Evolutionary conservation across 2,888 invertebrate genomes (phyloP), one percentile per base, ranked within the genome.

Genomic region (Nemoura dubitans): DNA sequence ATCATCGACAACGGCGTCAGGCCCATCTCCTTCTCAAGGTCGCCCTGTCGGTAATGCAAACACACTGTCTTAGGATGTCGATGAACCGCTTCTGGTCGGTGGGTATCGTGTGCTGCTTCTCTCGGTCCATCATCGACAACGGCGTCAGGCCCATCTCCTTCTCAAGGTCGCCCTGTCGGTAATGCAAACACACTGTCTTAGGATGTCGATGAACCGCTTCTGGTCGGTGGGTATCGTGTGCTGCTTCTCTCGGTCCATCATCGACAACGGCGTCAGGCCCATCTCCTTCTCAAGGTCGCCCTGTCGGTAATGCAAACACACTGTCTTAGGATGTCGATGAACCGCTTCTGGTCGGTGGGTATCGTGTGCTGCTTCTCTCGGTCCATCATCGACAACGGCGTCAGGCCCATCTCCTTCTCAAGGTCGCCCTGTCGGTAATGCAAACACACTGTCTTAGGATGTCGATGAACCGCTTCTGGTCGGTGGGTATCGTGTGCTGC

Each of bases 21-120:
- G 81, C 94, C 94, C 92, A 94, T 92, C 5, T 90, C 90, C 36
- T 94, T 93, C 90, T 95, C 94, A 43, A 91, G 90, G 90, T 95
- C 95, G 0, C 94, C 95, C 93, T 95, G 91, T 36, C 10, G 5
- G 10, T 10, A 36, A 36, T 6, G 10, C 3, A 36, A 90, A 88
- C 94, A 93, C 85, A 94, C 93, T n/a, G n/a, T n/a, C n/a, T n/a
- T n/a, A n/a, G n/a, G 59, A 94, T 93, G 0, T 93, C 92, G 27
- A 94, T 90, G 91, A 94, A 95, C 90, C 94, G 93, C 26, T 94
- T 93, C 92, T 95, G 95, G 89, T 94, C 94, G 29, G 94, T 93
- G 0, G 94, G 94, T 89, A 94, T 93, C 90, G 93, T 92, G 87
- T 92, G 89, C 88, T 92, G 90, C 89, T 94, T 94, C 0, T 93